Percentiles rank a stretch among this genome's conserved stretches.
Conservation (phyloP, 2,113 vertebrate genomes). For the Suricata suricatta region DNA sequence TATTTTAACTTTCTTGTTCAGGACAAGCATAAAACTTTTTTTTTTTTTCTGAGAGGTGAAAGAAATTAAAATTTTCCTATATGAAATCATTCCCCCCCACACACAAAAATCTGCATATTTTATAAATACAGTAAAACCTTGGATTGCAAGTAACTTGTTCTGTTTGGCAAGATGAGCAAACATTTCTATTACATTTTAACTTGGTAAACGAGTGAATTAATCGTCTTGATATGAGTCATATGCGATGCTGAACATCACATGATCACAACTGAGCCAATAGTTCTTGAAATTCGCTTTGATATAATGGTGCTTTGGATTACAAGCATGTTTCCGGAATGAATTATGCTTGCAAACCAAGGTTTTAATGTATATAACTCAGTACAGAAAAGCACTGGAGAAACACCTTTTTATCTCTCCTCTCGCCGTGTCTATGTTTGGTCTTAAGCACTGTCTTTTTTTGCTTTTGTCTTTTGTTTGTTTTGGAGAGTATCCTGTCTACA, state of each 20-base stretch:
- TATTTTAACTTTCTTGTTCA: background rate
- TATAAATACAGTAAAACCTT: background rate
- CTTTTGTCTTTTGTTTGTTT: background rate
- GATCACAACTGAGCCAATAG: too few species aligned
- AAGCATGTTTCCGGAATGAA: too few species aligned
- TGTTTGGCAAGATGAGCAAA: too few species aligned
- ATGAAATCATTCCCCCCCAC: background rate
- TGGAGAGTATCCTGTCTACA: background rate
- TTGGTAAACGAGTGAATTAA: too few species aligned
- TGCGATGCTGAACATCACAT: fast-evolving
- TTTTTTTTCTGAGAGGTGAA: background rate
- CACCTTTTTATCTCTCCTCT: background rate
- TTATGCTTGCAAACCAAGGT: too few species aligned
- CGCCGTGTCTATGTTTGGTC: background rate
- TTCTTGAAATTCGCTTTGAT: too few species aligned
- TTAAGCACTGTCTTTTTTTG: background rate
- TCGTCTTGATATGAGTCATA: too few species aligned
- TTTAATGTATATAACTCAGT: background rate
- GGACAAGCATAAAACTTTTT: background rate
- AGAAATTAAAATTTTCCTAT: background rate
- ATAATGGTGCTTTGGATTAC: too few species aligned
- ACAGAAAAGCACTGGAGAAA: background rate
- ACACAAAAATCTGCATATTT: background rate
- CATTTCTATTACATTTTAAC: too few species aligned
- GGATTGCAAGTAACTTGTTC: too few species aligned